Conservation (phyloP, 2,888 invertebrate species). For the Neoscelio sp. region DNA sequence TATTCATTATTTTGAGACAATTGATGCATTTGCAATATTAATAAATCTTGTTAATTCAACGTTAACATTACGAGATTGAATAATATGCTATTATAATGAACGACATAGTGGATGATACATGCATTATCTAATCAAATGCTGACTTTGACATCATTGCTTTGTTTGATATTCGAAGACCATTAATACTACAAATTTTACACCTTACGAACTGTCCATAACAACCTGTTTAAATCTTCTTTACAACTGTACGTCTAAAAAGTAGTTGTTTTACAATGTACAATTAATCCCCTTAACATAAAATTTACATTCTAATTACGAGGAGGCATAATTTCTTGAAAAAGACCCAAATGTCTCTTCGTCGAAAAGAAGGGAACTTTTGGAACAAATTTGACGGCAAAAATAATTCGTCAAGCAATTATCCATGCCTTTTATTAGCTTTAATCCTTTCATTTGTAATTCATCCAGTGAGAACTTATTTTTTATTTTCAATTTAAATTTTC, state of each 20-base stretch:
- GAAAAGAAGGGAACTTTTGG: conserved; percentile 33
- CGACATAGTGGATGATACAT: no score
- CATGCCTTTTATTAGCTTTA: conserved; percentile 58
- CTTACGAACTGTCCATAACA: conserved; percentile 8
- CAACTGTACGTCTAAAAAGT: conserved; percentile 8
- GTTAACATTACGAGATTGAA: no score
- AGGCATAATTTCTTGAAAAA: conserved; percentile 19
- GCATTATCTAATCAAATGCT: no score
- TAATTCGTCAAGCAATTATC: conserved; percentile 48
- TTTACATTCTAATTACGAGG: conserved; percentile 53
- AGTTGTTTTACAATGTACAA: conserved; percentile 44
- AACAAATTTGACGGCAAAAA: conserved; percentile 42
- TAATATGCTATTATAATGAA: no score
- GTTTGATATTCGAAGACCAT: no score
- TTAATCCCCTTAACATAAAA: conserved; percentile 52
- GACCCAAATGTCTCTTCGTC: conserved; percentile 30
- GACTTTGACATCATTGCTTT: no score
- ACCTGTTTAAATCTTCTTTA: conserved; percentile 13
- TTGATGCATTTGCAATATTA: no score
- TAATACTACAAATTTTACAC: neutral
- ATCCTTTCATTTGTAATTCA: conserved; percentile 63
- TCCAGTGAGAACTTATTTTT: conserved; percentile 54
- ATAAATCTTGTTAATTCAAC: no score
- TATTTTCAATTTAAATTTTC: conserved; percentile 62
- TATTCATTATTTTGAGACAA: no score